A percentile compares a stretch with the other conserved stretches of the same genome.
phyloP scores from a whole-genome alignment of 2,113 vertebrate species.

The Thomomys bottae region DNA sequence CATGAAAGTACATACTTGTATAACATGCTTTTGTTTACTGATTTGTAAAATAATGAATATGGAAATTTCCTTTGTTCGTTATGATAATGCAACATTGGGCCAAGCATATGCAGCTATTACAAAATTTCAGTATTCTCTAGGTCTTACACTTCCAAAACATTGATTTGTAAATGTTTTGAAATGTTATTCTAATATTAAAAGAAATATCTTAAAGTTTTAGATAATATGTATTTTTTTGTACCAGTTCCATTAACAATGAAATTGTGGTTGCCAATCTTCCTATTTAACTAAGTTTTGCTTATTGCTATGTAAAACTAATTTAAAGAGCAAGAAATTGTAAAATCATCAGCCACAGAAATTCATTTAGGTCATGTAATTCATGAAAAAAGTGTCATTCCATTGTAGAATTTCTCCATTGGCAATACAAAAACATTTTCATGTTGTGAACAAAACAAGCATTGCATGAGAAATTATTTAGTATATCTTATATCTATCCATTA shows the following conservation, averaged over 20 bases:
- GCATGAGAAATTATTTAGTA: conserved; percentile 59
- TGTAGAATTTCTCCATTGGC: conserved; percentile 40
- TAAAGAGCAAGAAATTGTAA: conserved; percentile 39
- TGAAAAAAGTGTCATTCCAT: conserved; percentile 4
- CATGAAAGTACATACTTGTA: too few species aligned
- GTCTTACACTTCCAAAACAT: not conserved
- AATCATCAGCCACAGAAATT: conserved; percentile 29
- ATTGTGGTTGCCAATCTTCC: conserved; percentile 44
- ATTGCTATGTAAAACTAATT: conserved; percentile 61
- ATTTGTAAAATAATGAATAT: not conserved
- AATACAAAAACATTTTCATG: conserved; percentile 53
- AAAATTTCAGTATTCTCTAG: not conserved
- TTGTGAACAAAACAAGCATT: conserved; percentile 59
- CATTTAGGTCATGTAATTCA: conserved; percentile 32
- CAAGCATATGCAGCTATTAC: not conserved
- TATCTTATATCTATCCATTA: conserved; percentile 16
- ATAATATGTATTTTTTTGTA: conserved; percentile 36
- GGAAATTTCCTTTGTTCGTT: not conserved
- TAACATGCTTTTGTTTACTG: not conserved
- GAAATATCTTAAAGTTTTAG: not conserved
- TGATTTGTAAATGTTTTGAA: not conserved
- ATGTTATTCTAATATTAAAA: not conserved
- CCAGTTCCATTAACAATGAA: conserved; percentile 41
- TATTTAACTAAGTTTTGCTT: not conserved
- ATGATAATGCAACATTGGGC: not conserved